phyloP scores from a whole-genome alignment of 2,797 vertebrate genomes.

The Artibeus jamaicensis region DNA sequence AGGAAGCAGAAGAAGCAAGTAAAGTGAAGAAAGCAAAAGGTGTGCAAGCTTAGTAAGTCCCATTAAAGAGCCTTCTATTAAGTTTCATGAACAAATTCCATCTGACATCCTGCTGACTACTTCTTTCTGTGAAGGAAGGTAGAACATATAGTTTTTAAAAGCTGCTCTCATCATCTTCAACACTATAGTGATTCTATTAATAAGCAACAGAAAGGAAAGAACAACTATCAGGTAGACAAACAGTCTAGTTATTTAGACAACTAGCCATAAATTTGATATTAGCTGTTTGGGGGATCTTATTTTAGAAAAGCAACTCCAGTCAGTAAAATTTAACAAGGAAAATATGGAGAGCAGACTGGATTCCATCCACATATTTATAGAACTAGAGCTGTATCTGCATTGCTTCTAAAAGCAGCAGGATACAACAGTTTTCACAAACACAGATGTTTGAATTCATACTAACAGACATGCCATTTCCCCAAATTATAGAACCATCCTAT shows the following conservation, averaged over 20 bases:
- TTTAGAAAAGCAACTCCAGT: slow-evolving; percentile 31
- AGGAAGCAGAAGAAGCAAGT: background rate
- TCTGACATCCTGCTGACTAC: background rate
- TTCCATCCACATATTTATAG: background rate
- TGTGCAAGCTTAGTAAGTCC: background rate
- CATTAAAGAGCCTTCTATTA: background rate
- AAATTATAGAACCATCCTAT: slow-evolving; percentile 19
- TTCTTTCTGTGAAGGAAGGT: background rate
- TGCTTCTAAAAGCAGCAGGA: background rate
- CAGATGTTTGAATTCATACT: background rate
- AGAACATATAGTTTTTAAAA: background rate
- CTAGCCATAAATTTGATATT: background rate
- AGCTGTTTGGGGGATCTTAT: background rate
- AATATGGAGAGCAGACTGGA: background rate
- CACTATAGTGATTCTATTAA: background rate
- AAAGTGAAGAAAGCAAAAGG: background rate
- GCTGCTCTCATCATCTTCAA: background rate
- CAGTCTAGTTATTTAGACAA: background rate
- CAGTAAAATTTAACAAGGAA: slow-evolving; percentile 25
- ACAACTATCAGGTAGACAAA: background rate
- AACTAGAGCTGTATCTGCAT: background rate
- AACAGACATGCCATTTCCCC: background rate
- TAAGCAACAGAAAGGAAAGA: background rate
- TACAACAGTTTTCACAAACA: background rate
- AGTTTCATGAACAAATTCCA: background rate